phyloP scores from a whole-genome alignment of 2,888 invertebrate genomes.

The Lepidochrysops patricia region DNA sequence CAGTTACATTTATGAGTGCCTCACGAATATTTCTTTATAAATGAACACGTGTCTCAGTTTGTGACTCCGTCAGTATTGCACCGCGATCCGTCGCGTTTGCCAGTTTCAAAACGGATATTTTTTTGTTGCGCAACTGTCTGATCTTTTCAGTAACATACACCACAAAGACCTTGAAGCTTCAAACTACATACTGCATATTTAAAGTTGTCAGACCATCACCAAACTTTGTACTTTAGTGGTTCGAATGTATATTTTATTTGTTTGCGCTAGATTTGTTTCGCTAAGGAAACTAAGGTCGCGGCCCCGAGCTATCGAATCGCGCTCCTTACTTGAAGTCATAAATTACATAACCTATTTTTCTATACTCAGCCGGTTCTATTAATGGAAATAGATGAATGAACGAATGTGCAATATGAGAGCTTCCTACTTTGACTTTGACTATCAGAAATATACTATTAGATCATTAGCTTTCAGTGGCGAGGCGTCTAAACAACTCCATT shows the following conservation, averaged over 20 bases:
- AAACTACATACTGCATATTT: not conserved
- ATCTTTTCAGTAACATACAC: not conserved
- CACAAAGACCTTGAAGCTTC: not conserved
- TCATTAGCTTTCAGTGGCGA: too few species aligned
- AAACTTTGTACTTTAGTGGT: not conserved
- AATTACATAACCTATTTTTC: conserved; percentile 9
- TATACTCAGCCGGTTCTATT: not conserved
- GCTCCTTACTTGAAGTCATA: conserved; percentile 4
- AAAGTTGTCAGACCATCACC: conserved; percentile 1
- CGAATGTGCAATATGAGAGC: not conserved
- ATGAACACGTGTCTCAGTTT: too few species aligned
- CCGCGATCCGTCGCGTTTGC: too few species aligned
- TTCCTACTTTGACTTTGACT: not conserved
- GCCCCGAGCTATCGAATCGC: not conserved
- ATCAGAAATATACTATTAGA: too few species aligned
- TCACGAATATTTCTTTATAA: too few species aligned
- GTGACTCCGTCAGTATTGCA: too few species aligned
- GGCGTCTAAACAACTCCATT: too few species aligned
- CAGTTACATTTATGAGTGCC: too few species aligned
- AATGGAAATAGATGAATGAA: not conserved
- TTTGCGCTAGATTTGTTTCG: conserved; percentile 1
- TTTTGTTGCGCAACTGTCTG: too few species aligned
- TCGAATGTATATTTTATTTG: not conserved
- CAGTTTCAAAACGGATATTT: too few species aligned
- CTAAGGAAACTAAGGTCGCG: conserved; percentile 9